Percentiles rank a stretch among this genome's conserved stretches.
Conservation (phyloP, 2,113 vertebrate species). For the Rana temporaria region DNA sequence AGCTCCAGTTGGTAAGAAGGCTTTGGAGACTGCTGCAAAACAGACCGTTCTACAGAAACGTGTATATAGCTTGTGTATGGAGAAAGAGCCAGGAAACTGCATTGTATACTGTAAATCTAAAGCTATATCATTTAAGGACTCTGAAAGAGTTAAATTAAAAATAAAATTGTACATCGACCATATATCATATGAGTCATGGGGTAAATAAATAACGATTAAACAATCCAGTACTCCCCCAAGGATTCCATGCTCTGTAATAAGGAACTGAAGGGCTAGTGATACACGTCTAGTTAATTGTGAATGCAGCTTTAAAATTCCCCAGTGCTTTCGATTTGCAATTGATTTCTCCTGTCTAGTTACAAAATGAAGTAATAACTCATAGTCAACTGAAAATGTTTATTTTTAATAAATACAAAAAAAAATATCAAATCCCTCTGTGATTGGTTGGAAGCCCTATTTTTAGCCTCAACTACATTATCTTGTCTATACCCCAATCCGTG, state of each 20-base stretch:
- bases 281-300: not conserved
- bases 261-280: not conserved
- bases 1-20: no score
- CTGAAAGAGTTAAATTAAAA: no score
- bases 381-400: slow-evolving; percentile 20
- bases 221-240: not conserved
- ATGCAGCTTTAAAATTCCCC: not conserved
- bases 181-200: no score
- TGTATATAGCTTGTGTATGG: no score
- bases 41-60: no score
- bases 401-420: slow-evolving; percentile 32
- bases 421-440: not conserved
- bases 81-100: no score
- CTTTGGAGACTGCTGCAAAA: no score
- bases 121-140: no score
- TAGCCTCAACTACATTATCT: slow-evolving; percentile 21
- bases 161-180: no score
- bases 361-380: slow-evolving; percentile 28
- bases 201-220: no score
- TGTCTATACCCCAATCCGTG: slow-evolving; percentile 9
- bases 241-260: slow-evolving; percentile 1
- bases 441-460: slow-evolving; percentile 1
- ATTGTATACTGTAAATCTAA: no score
- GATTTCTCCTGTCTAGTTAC: not conserved
- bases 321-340: slow-evolving; percentile 8